A percentile compares a stretch with the other conserved stretches of the same genome.
These are phyloP conservation scores for Parascotia fuliginaria DNA, from an alignment of 2,888 invertebrate genomes.

Conservation along the genomic window DNA sequence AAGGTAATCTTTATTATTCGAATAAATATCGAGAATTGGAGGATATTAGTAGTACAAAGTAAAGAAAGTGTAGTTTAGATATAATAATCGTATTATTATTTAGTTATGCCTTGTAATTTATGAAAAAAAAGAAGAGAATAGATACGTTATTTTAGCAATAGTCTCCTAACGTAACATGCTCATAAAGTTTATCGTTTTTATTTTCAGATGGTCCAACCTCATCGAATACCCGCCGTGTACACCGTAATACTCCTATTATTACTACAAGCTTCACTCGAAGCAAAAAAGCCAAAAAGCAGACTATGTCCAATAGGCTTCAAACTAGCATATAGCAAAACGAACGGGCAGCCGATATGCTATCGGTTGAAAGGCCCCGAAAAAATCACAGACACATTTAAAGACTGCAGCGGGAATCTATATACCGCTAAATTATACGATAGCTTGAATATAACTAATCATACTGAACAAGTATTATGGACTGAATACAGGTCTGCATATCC, in stretches of 20 bases:
- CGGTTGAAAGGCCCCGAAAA: conserved; percentile 72
- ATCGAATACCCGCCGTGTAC: conserved; percentile 38
- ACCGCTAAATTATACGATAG: conserved; percentile 58
- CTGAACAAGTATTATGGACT: conserved; percentile 68
- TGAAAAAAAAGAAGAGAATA: too few species aligned
- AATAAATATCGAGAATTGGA: background rate
- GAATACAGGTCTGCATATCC: conserved; percentile 73
- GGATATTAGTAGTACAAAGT: too few species aligned
- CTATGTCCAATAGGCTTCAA: conserved; percentile 73
- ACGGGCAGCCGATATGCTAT: conserved; percentile 60
- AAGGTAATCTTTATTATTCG: background rate
- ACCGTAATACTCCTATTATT: conserved; percentile 48
- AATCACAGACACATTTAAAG: conserved; percentile 64
- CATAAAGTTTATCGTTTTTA: too few species aligned
- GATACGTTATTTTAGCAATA: too few species aligned
- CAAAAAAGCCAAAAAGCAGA: conserved; percentile 38
- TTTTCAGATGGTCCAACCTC: conserved; percentile 63
- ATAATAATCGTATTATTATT: too few species aligned
- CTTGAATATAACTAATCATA: conserved; percentile 53
- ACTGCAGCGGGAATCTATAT: conserved; percentile 72
- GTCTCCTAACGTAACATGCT: too few species aligned
- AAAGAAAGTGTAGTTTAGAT: too few species aligned
- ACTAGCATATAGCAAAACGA: conserved; percentile 49
- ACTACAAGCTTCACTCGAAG: conserved; percentile 42
- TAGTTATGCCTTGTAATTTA: too few species aligned